Percentiles rank a stretch among this genome's conserved stretches.
phyloP scores from a whole-genome alignment of 2,888 invertebrate genomes.

The Scaptomyza cyrtandrae region DNA sequence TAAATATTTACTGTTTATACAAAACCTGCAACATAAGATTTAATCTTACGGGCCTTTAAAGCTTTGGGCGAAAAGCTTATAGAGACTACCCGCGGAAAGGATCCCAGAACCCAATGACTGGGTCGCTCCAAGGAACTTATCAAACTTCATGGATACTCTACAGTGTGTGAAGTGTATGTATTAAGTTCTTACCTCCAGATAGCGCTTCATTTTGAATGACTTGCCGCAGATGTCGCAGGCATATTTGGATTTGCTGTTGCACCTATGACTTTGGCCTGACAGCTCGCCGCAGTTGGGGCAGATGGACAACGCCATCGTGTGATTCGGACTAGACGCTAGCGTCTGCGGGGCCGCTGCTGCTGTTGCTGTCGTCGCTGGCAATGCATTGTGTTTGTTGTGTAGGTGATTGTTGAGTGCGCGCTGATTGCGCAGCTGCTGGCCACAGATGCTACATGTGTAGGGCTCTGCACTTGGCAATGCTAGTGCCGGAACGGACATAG shows the following conservation, averaged over 20 bases:
- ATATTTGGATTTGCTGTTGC: conserved; percentile 66
- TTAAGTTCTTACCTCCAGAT: conserved; percentile 63
- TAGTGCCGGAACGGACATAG: conserved; percentile 1
- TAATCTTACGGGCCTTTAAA: no score
- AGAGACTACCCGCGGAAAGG: no score
- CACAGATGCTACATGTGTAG: conserved; percentile 51
- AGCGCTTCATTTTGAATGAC: conserved; percentile 77
- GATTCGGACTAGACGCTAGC: conserved; percentile 22
- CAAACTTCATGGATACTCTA: no score
- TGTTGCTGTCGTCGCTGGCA: neutral
- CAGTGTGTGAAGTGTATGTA: no score
- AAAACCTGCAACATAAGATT: no score
- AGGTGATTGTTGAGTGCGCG: conserved; percentile 58
- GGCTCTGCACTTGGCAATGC: conserved; percentile 19
- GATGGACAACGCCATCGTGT: conserved; percentile 15
- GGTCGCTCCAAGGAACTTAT: no score
- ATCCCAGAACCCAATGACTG: no score
- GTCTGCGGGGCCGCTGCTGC: neutral
- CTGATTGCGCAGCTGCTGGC: conserved; percentile 54
- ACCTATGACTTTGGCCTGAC: conserved; percentile 67
- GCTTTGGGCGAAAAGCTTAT: no score
- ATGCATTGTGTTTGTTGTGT: conserved; percentile 55
- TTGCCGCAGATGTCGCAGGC: conserved; percentile 79
- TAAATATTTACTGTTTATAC: no score
- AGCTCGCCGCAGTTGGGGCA: conserved; percentile 65